Base-by-base conservation (phyloP, 2,888 invertebrate species). In the Brachyptera putata region DNA sequence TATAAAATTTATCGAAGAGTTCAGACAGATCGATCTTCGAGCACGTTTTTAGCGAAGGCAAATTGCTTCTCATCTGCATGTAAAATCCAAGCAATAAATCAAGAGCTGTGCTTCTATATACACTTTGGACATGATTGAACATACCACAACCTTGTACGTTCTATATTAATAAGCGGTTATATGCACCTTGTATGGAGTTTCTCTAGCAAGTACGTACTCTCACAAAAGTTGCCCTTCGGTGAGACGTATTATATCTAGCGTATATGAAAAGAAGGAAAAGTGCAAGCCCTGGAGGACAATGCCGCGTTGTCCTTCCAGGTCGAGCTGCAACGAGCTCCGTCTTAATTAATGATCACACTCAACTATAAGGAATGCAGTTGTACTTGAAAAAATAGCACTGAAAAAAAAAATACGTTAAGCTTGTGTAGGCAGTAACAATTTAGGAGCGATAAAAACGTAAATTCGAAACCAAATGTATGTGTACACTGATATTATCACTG, bases 181-280 rank as follows among this genome's bases (percentile, higher is more conserved):
- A n/a, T 50, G 18, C 50, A 46, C 50, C 50, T 50, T 50, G 16
- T 50, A 50, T 50, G 50, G 50, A 14, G 34, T 30, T 50, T 34
- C 16, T 30, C 24, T 9, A 9, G 48, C 11, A 21, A n/a, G 41
- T 18, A 18, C 21, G n/a, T n/a, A n/a, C n/a, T n/a, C 24, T n/a
- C 24, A 13, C 21, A 24, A 48, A 14, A 24, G 24, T 21, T 48
- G 48, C 48, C 48, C 48, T 48, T 48, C 48, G 48, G 48, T 24
- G 16, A 7, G 24, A 22, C 3, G 21, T 16, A 2, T 3, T 21
- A 21, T 5, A 21, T 3, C 46, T 24, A 4, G 18, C 5, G 7
- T 7, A 11, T 7, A 30, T 30, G 11, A 30, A 5, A 30, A 7
- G 5, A 11, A 30, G 46, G 46, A 21, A 46, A 46, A 46, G 46